Conservation (phyloP, 2,797 vertebrate genomes). For the Varecia variegata region DNA sequence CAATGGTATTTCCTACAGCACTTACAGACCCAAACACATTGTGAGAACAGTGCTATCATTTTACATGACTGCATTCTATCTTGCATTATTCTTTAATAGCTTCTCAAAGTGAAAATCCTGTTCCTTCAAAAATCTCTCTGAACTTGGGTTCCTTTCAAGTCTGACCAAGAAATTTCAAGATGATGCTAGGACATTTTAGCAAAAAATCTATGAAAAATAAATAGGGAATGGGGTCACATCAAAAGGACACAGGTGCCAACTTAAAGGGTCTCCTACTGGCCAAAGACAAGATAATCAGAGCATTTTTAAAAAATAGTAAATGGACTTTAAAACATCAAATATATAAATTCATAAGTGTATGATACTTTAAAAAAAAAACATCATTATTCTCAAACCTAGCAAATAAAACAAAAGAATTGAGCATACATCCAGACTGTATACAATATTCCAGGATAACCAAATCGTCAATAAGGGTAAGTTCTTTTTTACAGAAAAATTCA, state of each 20-base stretch:
- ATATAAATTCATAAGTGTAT: neutral
- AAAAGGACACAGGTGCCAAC: neutral
- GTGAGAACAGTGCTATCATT: neutral
- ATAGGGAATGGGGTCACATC: neutral
- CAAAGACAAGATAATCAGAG: neutral
- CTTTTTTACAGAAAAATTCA: neutral
- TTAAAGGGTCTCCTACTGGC: neutral
- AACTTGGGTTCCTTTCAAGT: neutral
- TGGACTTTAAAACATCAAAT: neutral
- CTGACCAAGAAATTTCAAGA: conserved; percentile 30
- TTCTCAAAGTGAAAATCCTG: neutral
- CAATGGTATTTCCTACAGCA: neutral
- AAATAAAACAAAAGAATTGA: neutral
- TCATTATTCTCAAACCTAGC: conserved; percentile 17
- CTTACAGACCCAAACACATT: neutral
- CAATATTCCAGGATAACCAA: neutral
- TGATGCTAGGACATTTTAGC: neutral
- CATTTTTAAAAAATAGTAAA: neutral
- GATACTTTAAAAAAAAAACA: neutral
- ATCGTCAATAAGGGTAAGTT: neutral
- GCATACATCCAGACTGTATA: neutral
- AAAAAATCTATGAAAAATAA: conserved; percentile 18
- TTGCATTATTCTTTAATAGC: neutral
- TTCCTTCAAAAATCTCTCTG: neutral
- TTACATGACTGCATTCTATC: neutral